These are phyloP conservation scores for Drosophila insularis DNA, from an alignment of 1,140 invertebrate genomes.

Conservation along the genomic window DNA sequence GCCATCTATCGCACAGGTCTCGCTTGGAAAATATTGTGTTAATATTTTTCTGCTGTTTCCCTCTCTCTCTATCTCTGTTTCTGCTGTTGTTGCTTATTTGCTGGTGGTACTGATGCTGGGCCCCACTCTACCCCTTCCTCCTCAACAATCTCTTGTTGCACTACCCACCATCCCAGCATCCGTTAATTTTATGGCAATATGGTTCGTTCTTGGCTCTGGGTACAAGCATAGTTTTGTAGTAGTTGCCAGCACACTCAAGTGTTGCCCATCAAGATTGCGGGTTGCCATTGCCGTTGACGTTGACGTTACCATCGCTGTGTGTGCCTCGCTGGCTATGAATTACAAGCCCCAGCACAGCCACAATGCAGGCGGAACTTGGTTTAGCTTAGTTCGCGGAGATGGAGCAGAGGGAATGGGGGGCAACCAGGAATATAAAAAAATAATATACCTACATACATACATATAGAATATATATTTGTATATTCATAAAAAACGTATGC, in stretches of 20 bases:
- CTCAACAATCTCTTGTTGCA: too few relatives aligned
- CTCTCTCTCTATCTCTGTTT: background rate
- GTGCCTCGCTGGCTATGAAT: conserved; percentile 60
- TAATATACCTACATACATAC: background rate
- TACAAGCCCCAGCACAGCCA: conserved; percentile 33
- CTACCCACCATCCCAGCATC: conserved; percentile 35
- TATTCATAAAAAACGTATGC: background rate
- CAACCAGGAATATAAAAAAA: conserved; percentile 9
- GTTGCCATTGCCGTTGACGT: conserved; percentile 16
- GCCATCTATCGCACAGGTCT: conserved; percentile 32
- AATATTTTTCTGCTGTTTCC: conserved; percentile 57
- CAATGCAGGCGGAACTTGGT: conserved; percentile 24
- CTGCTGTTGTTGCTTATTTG: conserved; percentile 28
- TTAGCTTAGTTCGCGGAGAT: background rate
- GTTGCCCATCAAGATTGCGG: conserved; percentile 63
- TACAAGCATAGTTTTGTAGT: conserved; percentile 60
- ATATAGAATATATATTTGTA: background rate
- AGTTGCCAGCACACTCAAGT: conserved; percentile 58
- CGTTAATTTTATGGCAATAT: conserved; percentile 66
- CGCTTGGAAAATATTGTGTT: conserved; percentile 69
- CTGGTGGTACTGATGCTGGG: conserved; percentile 19
- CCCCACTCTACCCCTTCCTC: conserved; percentile 2
- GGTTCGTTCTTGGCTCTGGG: conserved; percentile 50
- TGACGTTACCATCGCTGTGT: conserved; percentile 24
- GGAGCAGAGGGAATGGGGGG: background rate